phyloP scores from a whole-genome alignment of 1,140 invertebrate species.

The Pseudomyrmex flavicornis region DNA sequence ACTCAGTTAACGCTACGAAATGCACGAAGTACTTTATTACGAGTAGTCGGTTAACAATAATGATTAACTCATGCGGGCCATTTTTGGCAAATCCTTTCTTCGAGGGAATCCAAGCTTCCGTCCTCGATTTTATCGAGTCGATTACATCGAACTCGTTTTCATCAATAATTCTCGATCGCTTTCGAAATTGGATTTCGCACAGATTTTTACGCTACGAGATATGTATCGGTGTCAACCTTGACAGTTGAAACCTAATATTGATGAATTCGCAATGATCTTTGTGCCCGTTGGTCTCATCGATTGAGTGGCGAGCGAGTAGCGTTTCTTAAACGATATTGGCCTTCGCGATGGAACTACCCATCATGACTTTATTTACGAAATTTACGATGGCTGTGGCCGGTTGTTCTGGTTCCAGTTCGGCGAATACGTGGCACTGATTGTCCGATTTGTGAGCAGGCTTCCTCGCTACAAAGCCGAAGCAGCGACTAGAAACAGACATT shows the following conservation, averaged over 20 bases:
- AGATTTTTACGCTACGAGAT: conserved; percentile 24
- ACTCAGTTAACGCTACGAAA: conserved; percentile 66
- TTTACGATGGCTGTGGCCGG: conserved; percentile 98
- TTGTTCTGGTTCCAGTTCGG: conserved; percentile 97
- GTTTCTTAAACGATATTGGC: conserved; percentile 85
- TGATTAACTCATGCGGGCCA: conserved; percentile 28
- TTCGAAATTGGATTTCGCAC: background rate
- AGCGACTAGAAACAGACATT: conserved; percentile 87
- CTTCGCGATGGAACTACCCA: conserved; percentile 86
- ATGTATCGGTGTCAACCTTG: conserved; percentile 36
- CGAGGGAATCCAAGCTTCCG: conserved; percentile 8
- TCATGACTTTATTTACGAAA: conserved; percentile 97
- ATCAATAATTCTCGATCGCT: conserved; percentile 12
- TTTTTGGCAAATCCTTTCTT: background rate
- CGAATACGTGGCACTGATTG: conserved; percentile 98
- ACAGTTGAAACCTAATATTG: background rate
- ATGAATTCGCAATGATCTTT: conserved; percentile 15
- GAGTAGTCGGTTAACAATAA: conserved; percentile 50
- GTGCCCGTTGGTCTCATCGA: conserved; percentile 28
- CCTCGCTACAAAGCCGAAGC: conserved; percentile 97
- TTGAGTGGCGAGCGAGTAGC: background rate
- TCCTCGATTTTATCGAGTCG: conserved; percentile 14
- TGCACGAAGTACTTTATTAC: conserved; percentile 54
- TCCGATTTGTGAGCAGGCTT: conserved; percentile 92
- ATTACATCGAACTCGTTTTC: conserved; percentile 1